These are phyloP conservation scores for Planococcus citri DNA, from an alignment of 1,140 invertebrate species.

Conservation along the genomic window DNA sequence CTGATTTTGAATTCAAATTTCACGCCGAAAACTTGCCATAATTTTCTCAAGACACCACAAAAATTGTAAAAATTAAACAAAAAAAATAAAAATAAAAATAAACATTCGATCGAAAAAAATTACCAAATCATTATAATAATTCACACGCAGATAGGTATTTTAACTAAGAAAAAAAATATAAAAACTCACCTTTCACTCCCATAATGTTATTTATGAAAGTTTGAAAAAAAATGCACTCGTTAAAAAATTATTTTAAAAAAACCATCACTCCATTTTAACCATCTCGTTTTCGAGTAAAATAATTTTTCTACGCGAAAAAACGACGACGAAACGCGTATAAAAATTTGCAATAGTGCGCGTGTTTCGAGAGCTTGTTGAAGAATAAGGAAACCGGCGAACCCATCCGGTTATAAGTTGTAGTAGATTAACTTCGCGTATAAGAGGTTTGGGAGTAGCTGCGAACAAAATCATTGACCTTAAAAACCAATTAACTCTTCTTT, in stretches of 20 bases:
- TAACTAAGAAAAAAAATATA: not conserved
- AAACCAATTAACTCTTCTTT: not conserved
- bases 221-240: not conserved
- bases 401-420: not conserved
- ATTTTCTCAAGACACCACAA: too few species aligned
- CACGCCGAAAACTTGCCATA: too few species aligned
- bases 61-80: too few species aligned
- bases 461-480: conserved; percentile 7
- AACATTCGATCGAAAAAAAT: too few species aligned
- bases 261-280: not conserved
- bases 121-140: too few species aligned
- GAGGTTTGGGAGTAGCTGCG: not conserved
- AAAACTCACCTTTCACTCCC: not conserved
- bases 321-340: not conserved
- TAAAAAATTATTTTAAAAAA: not conserved
- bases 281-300: not conserved
- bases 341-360: not conserved
- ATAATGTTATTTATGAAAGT: not conserved
- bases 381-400: not conserved
- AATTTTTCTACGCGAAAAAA: not conserved
- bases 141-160: not conserved
- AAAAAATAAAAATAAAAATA: too few species aligned
- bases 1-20: too few species aligned
- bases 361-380: not conserved
- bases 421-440: not conserved